Evolutionary conservation across 2,888 invertebrate genomes (phyloP), one percentile per base, ranked within the genome.

Genomic region (Drosophila cognata): DNA sequence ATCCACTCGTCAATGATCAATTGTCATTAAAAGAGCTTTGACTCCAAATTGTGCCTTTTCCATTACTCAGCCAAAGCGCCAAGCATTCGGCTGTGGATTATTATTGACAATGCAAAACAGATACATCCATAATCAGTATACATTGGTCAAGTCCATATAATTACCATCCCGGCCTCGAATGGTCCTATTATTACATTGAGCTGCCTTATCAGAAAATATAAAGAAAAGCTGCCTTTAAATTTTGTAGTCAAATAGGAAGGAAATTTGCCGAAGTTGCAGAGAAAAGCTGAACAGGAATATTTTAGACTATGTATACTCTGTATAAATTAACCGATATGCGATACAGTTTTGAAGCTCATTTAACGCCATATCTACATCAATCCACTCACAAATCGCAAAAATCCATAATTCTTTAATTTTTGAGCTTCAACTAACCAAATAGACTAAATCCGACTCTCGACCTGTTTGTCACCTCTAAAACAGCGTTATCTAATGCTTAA

Each of bases 21-120:
- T 91, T 91, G 92, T 86, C 91, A 91, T 92, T 91, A 91, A 91
- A 89, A 92, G 92, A 91, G 88, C 91, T 91, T 92, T 91, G 92
- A 92, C 91, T 91, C 82, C 79, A 60, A 81, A 79, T 60, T 73
- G 70, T 59, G 70, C 53, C 57, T 70, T 70, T 69, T 66, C 65
- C 56, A 69, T 66, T 74, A 56, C 61, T 64, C 66, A 63, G 63
- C 53, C 57, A 66, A 71, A 31, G 56, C 43, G 60, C 38, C 53
- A 57, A 65, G 38, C 41, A 36, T 43, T 52, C 67, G 62, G 69
- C 29, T 59, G 46, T 59, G 36, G 56, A 63, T 74, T 57, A 51
- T 29, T 36, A 46, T 53, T 52, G 35, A 18, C 43, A 36, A 21
- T 41, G 25, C 36, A 55, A 52, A 33, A 36, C 35, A 28, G 28